Base-by-base conservation (phyloP, 92 coral and sea anemone genomes). In the Parazoanthus swiftii region DNA sequence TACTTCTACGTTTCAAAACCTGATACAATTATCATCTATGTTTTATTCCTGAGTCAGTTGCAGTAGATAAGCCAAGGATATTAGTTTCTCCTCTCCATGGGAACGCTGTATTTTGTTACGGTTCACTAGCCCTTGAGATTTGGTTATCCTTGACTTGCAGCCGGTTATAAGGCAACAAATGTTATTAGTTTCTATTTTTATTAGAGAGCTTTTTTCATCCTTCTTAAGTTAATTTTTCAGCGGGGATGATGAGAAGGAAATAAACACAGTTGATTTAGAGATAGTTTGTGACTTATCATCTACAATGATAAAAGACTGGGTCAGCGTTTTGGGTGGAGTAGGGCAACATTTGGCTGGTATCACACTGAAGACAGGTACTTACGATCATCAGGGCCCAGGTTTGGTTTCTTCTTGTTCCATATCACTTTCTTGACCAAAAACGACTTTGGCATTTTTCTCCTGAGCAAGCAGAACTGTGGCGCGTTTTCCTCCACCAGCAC, bases 381-480 rank as follows among this genome's bases (percentile, higher is more conserved):
- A 95, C 98, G 91, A 43, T 91, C 85, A 38, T 90, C 93, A 38
- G 85, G 74, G 79, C 3, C 77, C 67, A 25, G 68, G 79, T 48
- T 7, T 13, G 78, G 78, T 35, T 81, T 37, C 58, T 15, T 95
- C 96, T 81, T 94, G 92, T 79, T 92, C 90, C 80, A 89, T 82
- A 58, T 77, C 77, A 86, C 88, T 70, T 97, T 95, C 91, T 97
- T 97, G 85, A 97, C 98, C 75, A 97, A 95, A 92, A 97, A 97
- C 83, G 99, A 97, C 85, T 93, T 95, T 84, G 99, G 99, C 99
- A 97, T 97, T 80, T 51, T 54, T 90, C 98, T 90, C 93, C 86
- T 37, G 42, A 84, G 74, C 67, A 70, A 84, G 35, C 50, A 36
- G 46, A 84, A 42, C 74, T 44, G 67, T 74, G 26, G 68, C 67